A percentile compares a stretch with the other conserved stretches of the same genome.
phyloP scores from a whole-genome alignment of 1,140 invertebrate species.

The Caenorhabditis inopinata region DNA sequence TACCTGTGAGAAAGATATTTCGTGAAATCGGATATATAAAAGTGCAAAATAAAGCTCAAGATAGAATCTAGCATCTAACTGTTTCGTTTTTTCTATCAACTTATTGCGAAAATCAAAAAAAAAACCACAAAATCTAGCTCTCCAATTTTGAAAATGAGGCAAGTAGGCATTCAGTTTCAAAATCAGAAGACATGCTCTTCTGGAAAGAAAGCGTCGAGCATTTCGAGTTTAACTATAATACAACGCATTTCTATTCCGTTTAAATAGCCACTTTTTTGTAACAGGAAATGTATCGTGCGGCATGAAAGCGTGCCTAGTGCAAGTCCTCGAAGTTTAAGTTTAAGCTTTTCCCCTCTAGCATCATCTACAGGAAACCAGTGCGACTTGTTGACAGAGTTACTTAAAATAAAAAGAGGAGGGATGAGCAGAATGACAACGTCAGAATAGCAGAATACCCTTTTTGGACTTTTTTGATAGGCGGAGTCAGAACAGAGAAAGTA shows the following conservation, averaged over 20 bases:
- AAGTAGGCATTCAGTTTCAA: no score
- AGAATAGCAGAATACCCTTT: background rate
- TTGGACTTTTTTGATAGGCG: background rate
- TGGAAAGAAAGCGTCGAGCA: background rate
- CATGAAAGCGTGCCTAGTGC: background rate
- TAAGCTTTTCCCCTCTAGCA: background rate
- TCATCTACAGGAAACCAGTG: constrained; percentile 7
- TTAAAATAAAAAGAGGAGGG: background rate
- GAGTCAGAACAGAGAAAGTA: background rate
- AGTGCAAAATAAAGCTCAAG: no score
- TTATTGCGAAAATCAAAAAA: no score
- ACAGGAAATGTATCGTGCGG: constrained; percentile 22
- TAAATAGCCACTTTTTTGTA: background rate
- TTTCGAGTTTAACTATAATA: no score
- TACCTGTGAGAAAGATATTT: no score
- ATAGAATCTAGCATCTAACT: no score
- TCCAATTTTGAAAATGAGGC: no score
- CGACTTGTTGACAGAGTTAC: background rate
- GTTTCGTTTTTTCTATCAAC: no score
- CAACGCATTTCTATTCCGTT: no score
- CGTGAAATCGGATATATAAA: no score
- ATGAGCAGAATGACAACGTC: background rate
- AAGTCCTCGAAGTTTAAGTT: background rate
- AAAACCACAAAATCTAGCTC: no score
- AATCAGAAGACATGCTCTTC: no score